phyloP scores from a whole-genome alignment of 2,888 invertebrate genomes.

The Trissolcus brochymenae region DNA sequence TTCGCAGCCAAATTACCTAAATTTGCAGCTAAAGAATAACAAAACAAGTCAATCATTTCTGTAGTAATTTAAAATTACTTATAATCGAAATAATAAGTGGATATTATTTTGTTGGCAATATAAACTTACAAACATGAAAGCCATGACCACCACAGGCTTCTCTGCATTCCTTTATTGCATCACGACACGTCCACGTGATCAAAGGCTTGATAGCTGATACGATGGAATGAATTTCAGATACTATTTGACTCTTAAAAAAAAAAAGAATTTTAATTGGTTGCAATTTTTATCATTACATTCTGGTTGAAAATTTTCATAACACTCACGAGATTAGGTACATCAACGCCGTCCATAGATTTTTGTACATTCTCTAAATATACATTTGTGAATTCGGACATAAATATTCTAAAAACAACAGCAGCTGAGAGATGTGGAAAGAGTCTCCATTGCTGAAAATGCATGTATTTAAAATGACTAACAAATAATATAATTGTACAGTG shows the following conservation, averaged over 20 bases:
- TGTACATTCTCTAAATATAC: constrained; percentile 84
- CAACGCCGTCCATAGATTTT: constrained; percentile 78
- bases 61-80: too few species aligned
- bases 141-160: constrained; percentile 95
- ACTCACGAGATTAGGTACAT: constrained; percentile 70
- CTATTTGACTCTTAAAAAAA: constrained; percentile 80
- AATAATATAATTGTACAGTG: background rate
- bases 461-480: background rate
- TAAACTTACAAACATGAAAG: constrained; percentile 81
- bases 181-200: constrained; percentile 86
- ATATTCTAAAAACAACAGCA: constrained; percentile 82
- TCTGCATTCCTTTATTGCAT: constrained; percentile 87
- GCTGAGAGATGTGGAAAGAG: constrained; percentile 86
- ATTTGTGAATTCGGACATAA: constrained; percentile 81
- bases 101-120: background rate
- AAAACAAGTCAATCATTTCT: too few species aligned
- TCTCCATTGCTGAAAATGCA: constrained; percentile 84
- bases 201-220: constrained; percentile 83
- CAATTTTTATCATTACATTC: background rate
- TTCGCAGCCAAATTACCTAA: constrained; percentile 90
- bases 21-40: constrained; percentile 81
- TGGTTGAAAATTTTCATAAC: background rate
- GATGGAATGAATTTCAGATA: constrained; percentile 84
- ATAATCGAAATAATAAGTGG: too few species aligned
- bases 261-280: background rate